These are phyloP conservation scores for Leptothorax acervorum DNA, from an alignment of 2,888 invertebrate genomes.

Conservation along the genomic window DNA sequence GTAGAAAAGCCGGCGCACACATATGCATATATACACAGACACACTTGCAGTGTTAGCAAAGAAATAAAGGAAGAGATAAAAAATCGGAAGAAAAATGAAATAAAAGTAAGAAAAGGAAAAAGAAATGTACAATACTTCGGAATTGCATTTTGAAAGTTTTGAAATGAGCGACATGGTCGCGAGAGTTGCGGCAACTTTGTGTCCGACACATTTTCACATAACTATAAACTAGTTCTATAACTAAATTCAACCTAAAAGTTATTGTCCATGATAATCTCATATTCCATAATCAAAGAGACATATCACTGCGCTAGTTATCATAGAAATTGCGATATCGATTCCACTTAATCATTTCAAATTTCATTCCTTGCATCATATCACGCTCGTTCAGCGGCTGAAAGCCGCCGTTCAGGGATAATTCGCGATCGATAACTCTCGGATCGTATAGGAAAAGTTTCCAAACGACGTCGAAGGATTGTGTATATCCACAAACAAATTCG, in stretches of 20 bases:
- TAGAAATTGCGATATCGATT: slow-evolving; percentile 38
- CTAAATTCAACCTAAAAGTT: slow-evolving; percentile 27
- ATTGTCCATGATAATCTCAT: slow-evolving; percentile 19
- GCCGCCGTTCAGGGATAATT: slow-evolving; percentile 6
- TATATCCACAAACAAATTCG: background rate
- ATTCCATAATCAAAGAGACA: slow-evolving; percentile 3
- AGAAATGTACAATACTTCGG: background rate
- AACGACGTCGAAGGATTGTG: background rate
- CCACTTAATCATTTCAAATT: slow-evolving; percentile 30
- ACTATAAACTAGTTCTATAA: slow-evolving; percentile 12
- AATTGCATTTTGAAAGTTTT: slow-evolving; percentile 25
- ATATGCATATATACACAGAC: background rate
- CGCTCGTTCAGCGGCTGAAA: slow-evolving; percentile 6
- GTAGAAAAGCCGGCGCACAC: background rate
- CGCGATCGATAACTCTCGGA: background rate
- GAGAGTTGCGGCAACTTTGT: background rate
- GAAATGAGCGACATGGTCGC: background rate
- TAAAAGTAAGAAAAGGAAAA: background rate
- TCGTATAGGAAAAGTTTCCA: background rate
- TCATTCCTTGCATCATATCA: slow-evolving; percentile 28
- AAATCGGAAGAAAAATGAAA: slow-evolving; percentile 7
- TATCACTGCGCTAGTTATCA: slow-evolving; percentile 25
- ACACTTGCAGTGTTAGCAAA: background rate
- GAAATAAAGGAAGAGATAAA: background rate
- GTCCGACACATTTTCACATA: slow-evolving; percentile 15